Evolutionary conservation across 2,888 invertebrate genomes (phyloP).

Genomic region (Cylindroiulus punctatus): DNA sequence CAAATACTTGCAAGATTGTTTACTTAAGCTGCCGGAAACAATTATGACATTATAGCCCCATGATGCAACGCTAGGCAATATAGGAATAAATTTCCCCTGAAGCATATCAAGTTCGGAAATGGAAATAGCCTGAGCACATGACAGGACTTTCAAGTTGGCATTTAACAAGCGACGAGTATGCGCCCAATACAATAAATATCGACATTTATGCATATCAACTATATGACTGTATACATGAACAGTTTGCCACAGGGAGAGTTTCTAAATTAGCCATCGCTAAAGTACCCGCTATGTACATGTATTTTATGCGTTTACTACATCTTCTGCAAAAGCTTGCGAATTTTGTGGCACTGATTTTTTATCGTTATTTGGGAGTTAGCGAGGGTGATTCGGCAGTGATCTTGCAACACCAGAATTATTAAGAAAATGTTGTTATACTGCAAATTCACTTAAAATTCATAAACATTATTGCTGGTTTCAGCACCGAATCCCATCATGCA

Average conservation of each 20-base stretch:
- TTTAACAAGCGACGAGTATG: background rate
- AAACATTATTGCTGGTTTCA: no score
- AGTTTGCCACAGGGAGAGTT: background rate
- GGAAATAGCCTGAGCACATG: background rate
- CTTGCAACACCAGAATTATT: no score
- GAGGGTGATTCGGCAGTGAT: no score
- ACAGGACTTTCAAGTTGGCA: background rate
- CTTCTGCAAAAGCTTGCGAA: no score
- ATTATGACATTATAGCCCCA: background rate
- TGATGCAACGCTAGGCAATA: background rate
- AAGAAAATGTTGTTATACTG: no score
- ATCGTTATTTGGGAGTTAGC: no score
- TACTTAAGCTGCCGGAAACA: background rate
- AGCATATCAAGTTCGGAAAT: background rate
- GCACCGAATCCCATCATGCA: no score
- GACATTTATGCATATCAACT: background rate
- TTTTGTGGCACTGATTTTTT: no score
- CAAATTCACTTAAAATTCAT: no score
- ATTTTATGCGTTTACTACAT: no score
- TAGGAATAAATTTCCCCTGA: background rate
- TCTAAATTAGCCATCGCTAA: background rate
- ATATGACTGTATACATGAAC: background rate
- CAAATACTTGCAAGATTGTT: background rate
- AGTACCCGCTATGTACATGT: background rate
- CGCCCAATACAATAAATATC: background rate